A percentile compares a stretch with the other conserved stretches of the same genome.
Evolutionary conservation across 2,888 invertebrate species (phyloP).

Genomic region (Lottia scabra): DNA sequence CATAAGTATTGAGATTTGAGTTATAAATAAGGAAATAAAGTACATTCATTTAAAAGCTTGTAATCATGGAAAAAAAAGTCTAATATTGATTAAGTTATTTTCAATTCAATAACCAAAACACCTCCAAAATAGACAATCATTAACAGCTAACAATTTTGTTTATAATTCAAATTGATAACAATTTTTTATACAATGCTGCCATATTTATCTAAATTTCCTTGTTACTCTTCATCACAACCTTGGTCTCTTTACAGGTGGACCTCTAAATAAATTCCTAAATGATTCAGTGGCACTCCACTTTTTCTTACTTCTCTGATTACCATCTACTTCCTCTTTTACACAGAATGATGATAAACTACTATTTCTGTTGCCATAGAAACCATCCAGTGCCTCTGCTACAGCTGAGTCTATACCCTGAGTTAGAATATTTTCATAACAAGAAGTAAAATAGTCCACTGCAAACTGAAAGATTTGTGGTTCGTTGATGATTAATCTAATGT

Average conservation of each 20-base stretch:
- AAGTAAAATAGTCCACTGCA: background rate
- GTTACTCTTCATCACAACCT: background rate
- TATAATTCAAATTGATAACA: no score
- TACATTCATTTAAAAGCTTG: no score
- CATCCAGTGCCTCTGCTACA: background rate
- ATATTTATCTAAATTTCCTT: no score
- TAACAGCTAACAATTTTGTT: no score
- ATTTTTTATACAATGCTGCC: no score
- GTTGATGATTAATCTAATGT: background rate
- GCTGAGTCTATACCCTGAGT: background rate
- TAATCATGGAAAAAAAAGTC: no score
- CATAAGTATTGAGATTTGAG: no score
- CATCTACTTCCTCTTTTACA: background rate
- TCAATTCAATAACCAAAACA: no score
- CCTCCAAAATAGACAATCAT: no score
- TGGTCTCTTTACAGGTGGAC: background rate
- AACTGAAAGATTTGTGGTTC: background rate
- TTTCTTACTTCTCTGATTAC: background rate
- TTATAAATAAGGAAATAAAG: no score
- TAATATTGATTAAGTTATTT: no score
- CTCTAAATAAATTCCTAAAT: background rate
- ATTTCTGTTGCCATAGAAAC: background rate
- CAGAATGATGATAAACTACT: no score
- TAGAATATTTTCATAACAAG: background rate
- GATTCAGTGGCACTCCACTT: background rate